phyloP scores from a whole-genome alignment of 2,113 vertebrate species.

The Gobiocypris rarus region DNA sequence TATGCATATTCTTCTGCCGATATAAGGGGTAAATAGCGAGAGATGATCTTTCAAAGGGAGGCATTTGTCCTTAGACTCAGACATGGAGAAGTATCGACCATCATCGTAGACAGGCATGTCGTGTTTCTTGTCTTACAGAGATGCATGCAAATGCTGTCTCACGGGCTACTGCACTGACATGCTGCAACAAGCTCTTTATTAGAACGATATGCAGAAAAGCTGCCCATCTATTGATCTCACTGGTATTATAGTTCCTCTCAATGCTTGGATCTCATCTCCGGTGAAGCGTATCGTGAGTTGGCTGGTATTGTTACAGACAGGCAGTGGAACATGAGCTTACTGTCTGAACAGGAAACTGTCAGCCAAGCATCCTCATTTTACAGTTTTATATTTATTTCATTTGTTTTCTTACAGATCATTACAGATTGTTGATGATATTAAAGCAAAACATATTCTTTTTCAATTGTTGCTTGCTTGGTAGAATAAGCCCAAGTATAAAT shows the following conservation, averaged over 20 bases:
- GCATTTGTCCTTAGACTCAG: constrained; percentile 1
- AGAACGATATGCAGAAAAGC: constrained; percentile 27
- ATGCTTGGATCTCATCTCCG: constrained; percentile 30
- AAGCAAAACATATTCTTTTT: neutral
- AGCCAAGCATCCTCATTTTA: constrained; percentile 39
- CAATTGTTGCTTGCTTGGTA: neutral
- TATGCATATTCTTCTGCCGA: constrained; percentile 13
- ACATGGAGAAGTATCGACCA: neutral
- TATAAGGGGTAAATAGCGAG: neutral
- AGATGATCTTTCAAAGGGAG: neutral
- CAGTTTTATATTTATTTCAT: constrained; percentile 63
- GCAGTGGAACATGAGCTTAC: constrained; percentile 18
- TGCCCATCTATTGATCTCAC: constrained; percentile 21
- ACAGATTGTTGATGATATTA: neutral
- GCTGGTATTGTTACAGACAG: constrained; percentile 30
- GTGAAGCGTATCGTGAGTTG: constrained; percentile 22
- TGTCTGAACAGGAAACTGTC: constrained; percentile 12
- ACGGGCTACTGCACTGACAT: constrained; percentile 1
- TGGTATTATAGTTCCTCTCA: constrained; percentile 17
- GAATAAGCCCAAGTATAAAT: no score
- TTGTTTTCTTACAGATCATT: neutral
- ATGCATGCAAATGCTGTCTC: constrained; percentile 10
- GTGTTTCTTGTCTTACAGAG: neutral
- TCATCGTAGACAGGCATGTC: neutral
- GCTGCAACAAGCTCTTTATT: constrained; percentile 37